phyloP scores from a whole-genome alignment of 2,888 invertebrate genomes.

The Gymnocheta viridis region DNA sequence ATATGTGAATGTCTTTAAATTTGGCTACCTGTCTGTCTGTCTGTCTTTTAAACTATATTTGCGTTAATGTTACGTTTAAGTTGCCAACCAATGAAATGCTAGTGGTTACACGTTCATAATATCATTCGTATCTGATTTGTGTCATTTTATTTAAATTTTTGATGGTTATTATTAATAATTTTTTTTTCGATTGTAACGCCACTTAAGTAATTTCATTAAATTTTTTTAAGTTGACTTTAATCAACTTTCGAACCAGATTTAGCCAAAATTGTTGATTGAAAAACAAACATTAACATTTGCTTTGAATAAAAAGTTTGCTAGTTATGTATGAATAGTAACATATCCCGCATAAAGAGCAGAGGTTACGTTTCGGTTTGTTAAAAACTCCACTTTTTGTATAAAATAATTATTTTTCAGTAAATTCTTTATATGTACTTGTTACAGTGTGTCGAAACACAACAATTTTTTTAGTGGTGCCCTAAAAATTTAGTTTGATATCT shows the following conservation, averaged over 20 bases:
- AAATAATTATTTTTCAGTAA: too few species aligned
- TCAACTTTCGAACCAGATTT: conserved; percentile 62
- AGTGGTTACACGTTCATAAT: background rate
- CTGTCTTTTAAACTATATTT: background rate
- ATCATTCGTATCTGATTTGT: conserved; percentile 21
- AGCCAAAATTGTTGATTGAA: conserved; percentile 44
- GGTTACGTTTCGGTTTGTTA: too few species aligned
- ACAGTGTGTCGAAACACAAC: too few species aligned
- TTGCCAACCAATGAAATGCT: conserved; percentile 1
- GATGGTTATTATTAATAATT: conserved; percentile 13
- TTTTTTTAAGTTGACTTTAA: conserved; percentile 24
- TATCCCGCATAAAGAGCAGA: too few species aligned
- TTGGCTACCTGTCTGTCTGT: too few species aligned
- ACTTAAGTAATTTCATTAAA: conserved; percentile 29
- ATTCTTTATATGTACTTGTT: too few species aligned
- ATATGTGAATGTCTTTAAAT: conserved; percentile 7
- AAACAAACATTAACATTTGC: background rate
- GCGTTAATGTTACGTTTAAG: conserved; percentile 9
- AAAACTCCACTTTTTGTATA: too few species aligned
- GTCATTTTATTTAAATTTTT: conserved; percentile 35
- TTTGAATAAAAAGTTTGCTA: background rate
- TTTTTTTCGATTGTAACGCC: conserved; percentile 10
- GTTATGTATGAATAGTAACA: background rate
- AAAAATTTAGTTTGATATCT: too few species aligned
- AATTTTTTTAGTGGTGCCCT: too few species aligned